phyloP scores from a whole-genome alignment of 2,888 invertebrate species.

The Ditula angustiorana region DNA sequence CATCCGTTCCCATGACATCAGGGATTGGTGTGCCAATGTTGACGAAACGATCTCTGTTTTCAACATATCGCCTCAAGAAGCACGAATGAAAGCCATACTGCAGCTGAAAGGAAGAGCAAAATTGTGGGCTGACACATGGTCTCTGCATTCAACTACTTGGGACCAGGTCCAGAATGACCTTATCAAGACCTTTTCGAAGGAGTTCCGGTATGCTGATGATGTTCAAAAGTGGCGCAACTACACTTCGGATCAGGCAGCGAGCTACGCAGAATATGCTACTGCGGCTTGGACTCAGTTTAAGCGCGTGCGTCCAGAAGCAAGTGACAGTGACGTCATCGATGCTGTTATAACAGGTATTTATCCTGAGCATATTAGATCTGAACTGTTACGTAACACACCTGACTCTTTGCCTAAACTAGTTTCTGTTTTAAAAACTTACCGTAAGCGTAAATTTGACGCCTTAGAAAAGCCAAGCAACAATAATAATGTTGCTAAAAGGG shows the following conservation, averaged over 20 bases:
- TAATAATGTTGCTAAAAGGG: background rate
- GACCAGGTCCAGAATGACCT: constrained; percentile 40
- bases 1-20: constrained; percentile 30
- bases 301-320: constrained; percentile 26
- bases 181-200: constrained; percentile 39
- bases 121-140: constrained; percentile 44
- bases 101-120: constrained; percentile 42
- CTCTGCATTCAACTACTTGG: constrained; percentile 41
- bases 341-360: constrained; percentile 38
- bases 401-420: constrained; percentile 29
- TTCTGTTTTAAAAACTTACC: constrained; percentile 23
- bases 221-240: no score
- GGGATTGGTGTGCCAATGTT: constrained; percentile 35
- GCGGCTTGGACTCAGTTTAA: constrained; percentile 42
- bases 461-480: background rate
- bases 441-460: constrained; percentile 22
- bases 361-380: constrained; percentile 29
- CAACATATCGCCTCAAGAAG: constrained; percentile 39
- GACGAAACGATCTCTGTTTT: constrained; percentile 29
- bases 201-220: constrained; percentile 42
- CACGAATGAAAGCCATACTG: constrained; percentile 43
- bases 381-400: constrained; percentile 32
- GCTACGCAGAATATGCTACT: constrained; percentile 41
- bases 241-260: constrained; percentile 41
- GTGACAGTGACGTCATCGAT: constrained; percentile 12